Percentiles rank a stretch among this genome's conserved stretches.
phyloP scores from a whole-genome alignment of 2,797 vertebrate species.

The Hydrocynus forskahlii region DNA sequence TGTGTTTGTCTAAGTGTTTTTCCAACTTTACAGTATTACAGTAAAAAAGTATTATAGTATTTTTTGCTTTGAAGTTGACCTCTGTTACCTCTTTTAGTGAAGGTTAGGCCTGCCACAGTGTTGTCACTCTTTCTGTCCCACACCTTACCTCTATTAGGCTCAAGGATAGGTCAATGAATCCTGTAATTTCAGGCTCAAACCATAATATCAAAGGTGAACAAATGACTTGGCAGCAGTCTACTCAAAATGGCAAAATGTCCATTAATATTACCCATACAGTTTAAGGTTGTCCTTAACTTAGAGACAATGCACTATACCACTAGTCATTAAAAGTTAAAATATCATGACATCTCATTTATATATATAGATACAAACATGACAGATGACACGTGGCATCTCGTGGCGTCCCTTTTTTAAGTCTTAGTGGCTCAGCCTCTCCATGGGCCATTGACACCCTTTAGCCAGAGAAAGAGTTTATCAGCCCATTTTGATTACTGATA shows the following conservation, averaged over 20 bases:
- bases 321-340: neutral
- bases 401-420: no score
- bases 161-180: slow-evolving; percentile 30
- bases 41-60: neutral
- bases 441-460: no score
- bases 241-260: neutral
- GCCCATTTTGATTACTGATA: no score
- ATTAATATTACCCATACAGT: neutral
- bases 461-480: no score
- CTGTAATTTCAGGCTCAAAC: slow-evolving; percentile 27
- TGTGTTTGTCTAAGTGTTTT: no score
- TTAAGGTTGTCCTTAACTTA: neutral
- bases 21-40: no score
- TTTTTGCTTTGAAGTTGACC: neutral
- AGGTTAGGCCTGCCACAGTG: slow-evolving; percentile 17
- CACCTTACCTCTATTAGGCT: slow-evolving; percentile 8
- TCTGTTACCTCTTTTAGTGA: neutral
- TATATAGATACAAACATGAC: neutral
- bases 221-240: slow-evolving; percentile 4
- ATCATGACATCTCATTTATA: neutral
- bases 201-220: neutral
- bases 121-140: slow-evolving; percentile 8
- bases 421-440: no score
- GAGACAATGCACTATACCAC: neutral
- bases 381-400: no score